Evolutionary conservation across 2,888 invertebrate species (phyloP).

Genomic region (Drosophila niveifrons): DNA sequence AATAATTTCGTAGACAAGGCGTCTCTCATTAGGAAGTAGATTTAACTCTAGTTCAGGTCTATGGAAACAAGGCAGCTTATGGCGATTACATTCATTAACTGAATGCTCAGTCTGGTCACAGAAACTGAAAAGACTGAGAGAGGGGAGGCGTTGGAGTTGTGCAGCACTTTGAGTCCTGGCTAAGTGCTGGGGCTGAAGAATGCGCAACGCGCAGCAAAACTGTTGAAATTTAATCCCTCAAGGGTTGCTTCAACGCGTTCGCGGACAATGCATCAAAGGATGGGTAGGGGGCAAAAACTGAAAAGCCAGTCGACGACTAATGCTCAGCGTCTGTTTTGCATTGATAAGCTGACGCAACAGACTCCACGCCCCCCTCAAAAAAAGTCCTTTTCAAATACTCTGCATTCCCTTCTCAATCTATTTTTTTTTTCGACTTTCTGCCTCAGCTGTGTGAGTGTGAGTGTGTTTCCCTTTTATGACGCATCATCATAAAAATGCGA

Average conservation of each 20-base stretch:
- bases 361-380: background rate
- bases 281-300: slow-evolving; percentile 15
- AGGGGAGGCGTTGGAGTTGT: slow-evolving; percentile 41
- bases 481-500: slow-evolving; percentile 65
- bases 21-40: slow-evolving; percentile 52
- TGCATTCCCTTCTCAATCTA: slow-evolving; percentile 19
- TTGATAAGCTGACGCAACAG: slow-evolving; percentile 70
- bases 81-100: slow-evolving; percentile 80
- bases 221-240: slow-evolving; percentile 82
- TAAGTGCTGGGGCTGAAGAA: slow-evolving; percentile 69
- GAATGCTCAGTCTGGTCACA: slow-evolving; percentile 48
- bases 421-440: background rate
- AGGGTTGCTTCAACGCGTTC: slow-evolving; percentile 79
- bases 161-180: slow-evolving; percentile 38
- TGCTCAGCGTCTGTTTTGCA: slow-evolving; percentile 79
- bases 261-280: slow-evolving; percentile 51
- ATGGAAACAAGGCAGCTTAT: slow-evolving; percentile 62
- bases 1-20: slow-evolving; percentile 58
- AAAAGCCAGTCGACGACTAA: slow-evolving; percentile 35
- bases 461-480: slow-evolving; percentile 55
- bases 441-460: slow-evolving; percentile 1
- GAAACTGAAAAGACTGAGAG: slow-evolving; percentile 39
- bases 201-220: slow-evolving; percentile 71
- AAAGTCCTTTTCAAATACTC: slow-evolving; percentile 52
- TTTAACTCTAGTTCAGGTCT: slow-evolving; percentile 1